These are phyloP conservation scores for Patiria miniata DNA, from an alignment of 35 echinoderm and acorn worm genomes.

Conservation along the genomic window DNA sequence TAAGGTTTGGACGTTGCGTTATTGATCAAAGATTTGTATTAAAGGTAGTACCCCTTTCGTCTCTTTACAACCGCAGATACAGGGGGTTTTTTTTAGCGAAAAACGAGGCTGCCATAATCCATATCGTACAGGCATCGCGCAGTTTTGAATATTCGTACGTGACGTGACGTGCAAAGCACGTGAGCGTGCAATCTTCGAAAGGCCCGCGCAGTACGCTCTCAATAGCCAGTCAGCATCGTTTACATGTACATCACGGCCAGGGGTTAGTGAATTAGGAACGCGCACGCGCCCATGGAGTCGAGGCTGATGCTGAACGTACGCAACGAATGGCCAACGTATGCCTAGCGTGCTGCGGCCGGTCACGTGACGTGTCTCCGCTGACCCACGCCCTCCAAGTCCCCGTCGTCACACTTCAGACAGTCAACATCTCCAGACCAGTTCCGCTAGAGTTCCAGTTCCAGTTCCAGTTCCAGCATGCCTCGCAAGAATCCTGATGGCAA, in stretches of 20 bases:
- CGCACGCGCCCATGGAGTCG: neutral
- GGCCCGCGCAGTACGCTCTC: neutral
- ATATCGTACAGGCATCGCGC: no score
- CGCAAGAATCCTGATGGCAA: neutral
- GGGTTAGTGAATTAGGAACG: neutral
- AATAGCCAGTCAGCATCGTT: no score
- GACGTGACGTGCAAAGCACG: no score
- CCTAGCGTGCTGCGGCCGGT: no score
- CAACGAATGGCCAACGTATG: no score
- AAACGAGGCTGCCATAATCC: no score
- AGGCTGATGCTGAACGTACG: no score
- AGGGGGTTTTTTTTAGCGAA: no score
- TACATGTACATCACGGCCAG: no score
- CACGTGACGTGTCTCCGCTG: no score
- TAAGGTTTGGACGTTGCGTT: neutral
- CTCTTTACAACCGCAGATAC: no score
- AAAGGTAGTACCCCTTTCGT: neutral
- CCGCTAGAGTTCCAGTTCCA: neutral
- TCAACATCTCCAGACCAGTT: neutral
- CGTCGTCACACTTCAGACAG: neutral
- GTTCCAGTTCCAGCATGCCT: neutral
- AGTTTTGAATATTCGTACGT: no score
- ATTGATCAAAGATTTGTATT: neutral
- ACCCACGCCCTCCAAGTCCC: neutral
- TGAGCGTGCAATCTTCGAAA: neutral